phyloP scores from a whole-genome alignment of 2,888 invertebrate genomes.

The Notodonta ziczac region DNA sequence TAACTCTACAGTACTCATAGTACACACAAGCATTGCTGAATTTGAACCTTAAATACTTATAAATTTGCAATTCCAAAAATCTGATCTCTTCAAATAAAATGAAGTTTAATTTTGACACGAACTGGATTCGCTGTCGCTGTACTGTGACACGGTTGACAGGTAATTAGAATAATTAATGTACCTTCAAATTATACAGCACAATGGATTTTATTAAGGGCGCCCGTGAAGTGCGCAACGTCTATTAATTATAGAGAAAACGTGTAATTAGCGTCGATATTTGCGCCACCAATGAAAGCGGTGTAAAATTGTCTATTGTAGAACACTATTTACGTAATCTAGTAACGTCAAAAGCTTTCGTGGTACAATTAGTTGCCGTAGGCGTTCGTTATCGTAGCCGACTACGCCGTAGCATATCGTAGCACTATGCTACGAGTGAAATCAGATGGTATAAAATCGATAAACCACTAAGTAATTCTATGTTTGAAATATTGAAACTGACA shows the following conservation, averaged over 20 bases:
- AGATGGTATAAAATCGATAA: background rate
- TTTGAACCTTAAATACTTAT: too few species aligned
- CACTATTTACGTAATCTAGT: background rate
- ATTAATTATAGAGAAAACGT: slow-evolving; percentile 37
- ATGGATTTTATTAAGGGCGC: slow-evolving; percentile 40
- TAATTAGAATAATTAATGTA: slow-evolving; percentile 44
- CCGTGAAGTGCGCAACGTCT: slow-evolving; percentile 29
- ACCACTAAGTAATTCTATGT: too few species aligned
- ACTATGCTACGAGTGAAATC: background rate
- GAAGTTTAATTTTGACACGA: background rate
- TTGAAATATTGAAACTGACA: background rate
- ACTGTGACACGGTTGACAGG: slow-evolving; percentile 34
- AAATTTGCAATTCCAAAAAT: too few species aligned
- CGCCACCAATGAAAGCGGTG: background rate
- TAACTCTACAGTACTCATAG: too few species aligned
- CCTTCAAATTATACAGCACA: slow-evolving; percentile 41
- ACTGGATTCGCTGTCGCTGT: slow-evolving; percentile 18
- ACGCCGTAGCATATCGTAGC: background rate
- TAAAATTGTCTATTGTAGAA: background rate
- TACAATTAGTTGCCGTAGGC: too few species aligned
- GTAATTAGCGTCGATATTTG: slow-evolving; percentile 31
- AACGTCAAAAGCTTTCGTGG: too few species aligned
- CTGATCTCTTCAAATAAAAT: background rate
- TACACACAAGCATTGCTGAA: too few species aligned
- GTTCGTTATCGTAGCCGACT: too few species aligned